Evolutionary conservation across 2,797 vertebrate genomes (phyloP).

Genomic region (Anguilla anguilla): DNA sequence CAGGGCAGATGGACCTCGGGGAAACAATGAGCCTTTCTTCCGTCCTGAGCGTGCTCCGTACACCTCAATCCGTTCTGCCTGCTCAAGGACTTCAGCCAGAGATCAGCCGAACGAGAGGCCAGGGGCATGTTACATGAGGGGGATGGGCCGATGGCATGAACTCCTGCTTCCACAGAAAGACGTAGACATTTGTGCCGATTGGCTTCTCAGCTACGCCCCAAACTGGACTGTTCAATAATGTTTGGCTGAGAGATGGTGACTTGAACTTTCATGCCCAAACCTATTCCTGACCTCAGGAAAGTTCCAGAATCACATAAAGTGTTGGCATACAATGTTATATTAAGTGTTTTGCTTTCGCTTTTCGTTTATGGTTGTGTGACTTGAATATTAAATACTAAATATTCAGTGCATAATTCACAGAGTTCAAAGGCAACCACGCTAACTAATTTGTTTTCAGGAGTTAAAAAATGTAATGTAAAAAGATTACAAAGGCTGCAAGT

Average conservation of each 20-base stretch:
- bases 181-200: background rate
- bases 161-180: background rate
- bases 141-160: background rate
- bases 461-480: background rate
- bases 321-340: no score
- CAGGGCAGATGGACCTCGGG: constrained; percentile 35
- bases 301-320: background rate
- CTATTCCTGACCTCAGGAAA: background rate
- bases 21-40: constrained; percentile 48
- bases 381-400: background rate
- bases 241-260: background rate
- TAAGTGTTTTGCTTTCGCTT: background rate
- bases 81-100: constrained; percentile 18
- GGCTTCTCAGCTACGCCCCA: background rate
- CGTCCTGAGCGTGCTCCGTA: background rate
- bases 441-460: background rate
- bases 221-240: background rate
- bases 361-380: background rate
- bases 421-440: no score
- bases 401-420: no score
- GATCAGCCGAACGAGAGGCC: constrained; percentile 16
- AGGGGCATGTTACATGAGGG: background rate
- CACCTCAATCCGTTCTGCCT: background rate
- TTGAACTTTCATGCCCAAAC: background rate
- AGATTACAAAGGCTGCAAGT: background rate